Evolutionary conservation across 2,888 invertebrate genomes (phyloP).

Genomic region (Aleiodes leptofemur): DNA sequence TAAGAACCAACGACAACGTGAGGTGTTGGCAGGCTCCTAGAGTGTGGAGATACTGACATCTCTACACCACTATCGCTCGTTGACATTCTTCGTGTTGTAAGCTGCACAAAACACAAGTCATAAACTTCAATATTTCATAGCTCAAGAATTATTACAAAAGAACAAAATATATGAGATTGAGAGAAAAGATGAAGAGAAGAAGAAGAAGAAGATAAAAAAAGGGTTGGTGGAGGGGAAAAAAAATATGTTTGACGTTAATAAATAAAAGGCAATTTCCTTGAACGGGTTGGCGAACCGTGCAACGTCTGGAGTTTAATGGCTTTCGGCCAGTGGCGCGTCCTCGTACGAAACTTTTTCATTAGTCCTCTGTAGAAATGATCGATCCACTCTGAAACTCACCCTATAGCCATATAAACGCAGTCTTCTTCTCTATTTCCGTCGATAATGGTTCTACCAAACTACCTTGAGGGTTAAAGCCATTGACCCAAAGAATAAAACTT

Average conservation of each 20-base stretch:
- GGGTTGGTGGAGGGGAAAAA: background rate
- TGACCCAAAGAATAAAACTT: slow-evolving; percentile 35
- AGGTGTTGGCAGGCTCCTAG: slow-evolving; percentile 71
- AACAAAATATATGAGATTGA: background rate
- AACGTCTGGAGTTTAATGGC: slow-evolving; percentile 43
- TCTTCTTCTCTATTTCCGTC: slow-evolving; percentile 34
- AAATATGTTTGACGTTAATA: slow-evolving; percentile 31
- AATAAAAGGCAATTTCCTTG: slow-evolving; percentile 21
- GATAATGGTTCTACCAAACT: slow-evolving; percentile 37
- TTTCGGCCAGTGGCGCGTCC: slow-evolving; percentile 35
- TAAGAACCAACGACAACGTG: slow-evolving; percentile 68
- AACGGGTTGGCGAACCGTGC: slow-evolving; percentile 25
- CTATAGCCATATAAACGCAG: slow-evolving; percentile 30
- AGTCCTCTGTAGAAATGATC: slow-evolving; percentile 34
- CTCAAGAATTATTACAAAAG: slow-evolving; percentile 2
- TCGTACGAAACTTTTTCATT: slow-evolving; percentile 40
- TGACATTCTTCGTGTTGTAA: slow-evolving; percentile 77
- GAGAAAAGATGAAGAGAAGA: slow-evolving; percentile 18
- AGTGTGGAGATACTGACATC: slow-evolving; percentile 72
- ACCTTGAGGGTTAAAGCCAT: slow-evolving; percentile 33
- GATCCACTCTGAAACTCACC: slow-evolving; percentile 24
- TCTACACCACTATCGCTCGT: slow-evolving; percentile 77
- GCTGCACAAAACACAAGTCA: slow-evolving; percentile 59
- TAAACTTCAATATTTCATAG: slow-evolving; percentile 5
- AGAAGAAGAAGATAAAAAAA: slow-evolving; percentile 7